Evolutionary conservation across 2,113 vertebrate genomes (phyloP), one percentile per base, ranked within the genome.

Genomic region (Anas platyrhynchos): DNA sequence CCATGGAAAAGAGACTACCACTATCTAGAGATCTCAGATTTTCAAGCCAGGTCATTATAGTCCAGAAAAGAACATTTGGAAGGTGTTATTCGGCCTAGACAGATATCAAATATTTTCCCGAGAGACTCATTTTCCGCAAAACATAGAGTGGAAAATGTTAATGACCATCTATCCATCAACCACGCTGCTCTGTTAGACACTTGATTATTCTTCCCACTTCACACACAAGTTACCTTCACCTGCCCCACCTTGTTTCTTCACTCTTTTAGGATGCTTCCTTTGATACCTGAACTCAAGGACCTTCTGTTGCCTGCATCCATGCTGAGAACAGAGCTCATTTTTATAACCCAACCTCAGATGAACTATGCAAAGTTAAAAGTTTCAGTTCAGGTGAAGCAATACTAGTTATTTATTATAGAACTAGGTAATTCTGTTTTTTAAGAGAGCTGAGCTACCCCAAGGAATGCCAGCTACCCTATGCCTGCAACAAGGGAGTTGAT

Each of bases 51-150:
- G 52, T 32, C 56, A 86, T 25, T 44, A 38, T 58, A 86, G 80
- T 62, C 74, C 55, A 66, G 68, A 89, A 86, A 79, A 92, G 4
- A 72, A 78, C 29, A 66, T 1, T 16, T 73, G 59, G 54, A 89
- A 76, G 31, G 31, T n/a, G 71, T 76, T 89, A 62, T 75, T 92
- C 38, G 76, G 38, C 54, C 61, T 90, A 86, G 58, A 92, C 11
- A 17, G 6, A 17, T 38, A 89, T 23, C 27, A 86, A 44, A 13
- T 88, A 90, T 79, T 80, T 92, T 48, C n/a, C 56, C 43, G 27
- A 85, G 79, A 91, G 56, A 79, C n/a, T 88, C 10, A 75, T 44
- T 77, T 88, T 94, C 76, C 66, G 79, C 62, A 92, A 93, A 93
- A 73, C 31, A 77, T 50, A 72, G 4, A 2, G 27, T 61, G 16